phyloP scores from a whole-genome alignment of 2,113 vertebrate species.

The Phalacrocorax pelagicus region DNA sequence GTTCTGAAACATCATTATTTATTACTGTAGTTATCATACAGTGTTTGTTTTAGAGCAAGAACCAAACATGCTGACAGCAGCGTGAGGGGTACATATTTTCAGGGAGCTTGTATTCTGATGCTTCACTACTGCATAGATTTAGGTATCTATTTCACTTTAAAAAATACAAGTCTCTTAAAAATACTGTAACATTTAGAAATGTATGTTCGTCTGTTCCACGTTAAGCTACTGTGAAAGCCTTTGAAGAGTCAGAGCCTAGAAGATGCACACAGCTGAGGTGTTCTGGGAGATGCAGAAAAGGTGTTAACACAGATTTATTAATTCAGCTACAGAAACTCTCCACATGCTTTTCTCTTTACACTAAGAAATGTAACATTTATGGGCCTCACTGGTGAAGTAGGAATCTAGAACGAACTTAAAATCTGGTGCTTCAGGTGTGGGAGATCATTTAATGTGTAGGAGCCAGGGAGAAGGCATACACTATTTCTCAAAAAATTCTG shows the following conservation, averaged over 20 bases:
- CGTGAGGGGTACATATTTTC: neutral
- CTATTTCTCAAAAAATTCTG: neutral
- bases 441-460: neutral
- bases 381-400: neutral
- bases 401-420: neutral
- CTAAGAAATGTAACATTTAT: conserved; percentile 2
- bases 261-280: neutral
- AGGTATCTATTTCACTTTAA: neutral
- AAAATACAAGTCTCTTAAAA: neutral
- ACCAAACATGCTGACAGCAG: neutral
- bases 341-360: neutral
- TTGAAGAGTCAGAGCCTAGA: neutral
- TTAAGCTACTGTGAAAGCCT: neutral
- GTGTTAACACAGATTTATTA: neutral
- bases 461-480: neutral
- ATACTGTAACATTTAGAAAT: neutral
- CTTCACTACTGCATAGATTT: neutral
- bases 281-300: neutral
- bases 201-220: neutral
- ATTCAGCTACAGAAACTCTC: neutral
- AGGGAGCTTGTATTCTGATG: neutral
- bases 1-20: neutral
- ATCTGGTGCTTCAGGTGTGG: neutral
- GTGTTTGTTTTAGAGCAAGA: neutral
- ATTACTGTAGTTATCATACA: fast-evolving